Evolutionary conservation across 1,140 invertebrate species (phyloP).

Genomic region (Philopotamus ludificatus): DNA sequence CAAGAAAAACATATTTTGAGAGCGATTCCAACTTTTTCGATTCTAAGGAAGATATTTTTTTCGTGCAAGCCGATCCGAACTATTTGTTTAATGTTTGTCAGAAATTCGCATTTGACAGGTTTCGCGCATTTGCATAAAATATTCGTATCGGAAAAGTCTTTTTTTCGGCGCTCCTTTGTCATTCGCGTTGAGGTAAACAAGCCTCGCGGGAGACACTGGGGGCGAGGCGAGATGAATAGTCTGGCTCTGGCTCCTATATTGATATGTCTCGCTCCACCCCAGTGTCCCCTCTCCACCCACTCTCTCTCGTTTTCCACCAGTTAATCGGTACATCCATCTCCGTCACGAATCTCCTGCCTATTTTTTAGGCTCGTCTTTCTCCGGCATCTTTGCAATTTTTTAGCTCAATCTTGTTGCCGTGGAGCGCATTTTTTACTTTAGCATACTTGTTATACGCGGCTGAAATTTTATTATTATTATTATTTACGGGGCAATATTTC

Average conservation of each 20-base stretch:
- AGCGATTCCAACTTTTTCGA: too few species aligned
- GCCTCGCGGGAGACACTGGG: constrained; percentile 3
- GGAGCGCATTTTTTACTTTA: neutral
- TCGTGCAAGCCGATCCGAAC: too few species aligned
- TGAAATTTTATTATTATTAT: neutral
- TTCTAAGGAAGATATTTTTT: too few species aligned
- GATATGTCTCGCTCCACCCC: constrained; percentile 29
- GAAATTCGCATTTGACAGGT: neutral
- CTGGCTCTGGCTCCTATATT: constrained; percentile 25
- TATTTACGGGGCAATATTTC: neutral
- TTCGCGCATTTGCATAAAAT: constrained; percentile 4
- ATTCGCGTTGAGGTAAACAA: constrained; percentile 14
- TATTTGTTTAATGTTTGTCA: too few species aligned
- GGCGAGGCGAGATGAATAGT: constrained; percentile 16
- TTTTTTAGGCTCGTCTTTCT: constrained; percentile 37
- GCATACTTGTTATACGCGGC: neutral
- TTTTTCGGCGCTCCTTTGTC: constrained; percentile 9
- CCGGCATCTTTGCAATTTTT: constrained; percentile 37
- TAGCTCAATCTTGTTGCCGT: constrained; percentile 30
- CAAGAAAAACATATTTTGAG: too few species aligned
- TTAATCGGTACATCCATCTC: constrained; percentile 41
- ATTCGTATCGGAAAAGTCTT: constrained; percentile 1
- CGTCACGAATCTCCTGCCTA: constrained; percentile 39
- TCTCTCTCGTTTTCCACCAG: constrained; percentile 27
- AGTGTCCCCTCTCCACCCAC: too few species aligned